Base-by-base conservation (phyloP, 92 coral and sea anemone genomes). In the Umimayanthus kanabou region DNA sequence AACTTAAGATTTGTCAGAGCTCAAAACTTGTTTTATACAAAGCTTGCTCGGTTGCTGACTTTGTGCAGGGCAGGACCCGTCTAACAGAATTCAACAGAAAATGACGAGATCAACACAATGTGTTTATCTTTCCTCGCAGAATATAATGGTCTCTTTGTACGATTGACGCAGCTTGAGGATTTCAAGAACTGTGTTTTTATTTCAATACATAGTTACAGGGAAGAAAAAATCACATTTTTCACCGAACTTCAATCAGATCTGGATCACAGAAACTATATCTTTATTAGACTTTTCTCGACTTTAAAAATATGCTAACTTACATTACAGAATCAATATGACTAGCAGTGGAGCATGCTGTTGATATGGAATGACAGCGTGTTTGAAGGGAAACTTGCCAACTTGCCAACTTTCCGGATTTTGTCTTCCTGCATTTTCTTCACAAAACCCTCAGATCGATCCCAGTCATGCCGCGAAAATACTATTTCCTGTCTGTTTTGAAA, bases 401-500 rank as follows among this genome's bases (percentile, higher is more conserved):
- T 75, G 9, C 79, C 47, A 37, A 40, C 79, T 75, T 75, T 39
- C 47, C 53, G 50, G 79, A 39, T 37, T 75, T 75, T 39, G 26
- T 23, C 8, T 25, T 37, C 77, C 14, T 30, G 22, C 77, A 29
- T 30, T 3, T 33, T 14, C 42, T 53, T 53, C 20, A 53, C 58
- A 53, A 13, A 53, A 53, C 58, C 16, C 11, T 11, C 58, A 53
- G 18, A 53, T 53, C 58, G 58, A 53, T 11, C 58, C 18, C 2
- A 9, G 53, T 47, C 53, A 69, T 33, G 47, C 39, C 18, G 77
- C 77, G 11, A 73, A 73, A 57, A 50, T 26, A 6, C 40, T 5
- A 50, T 80, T 23, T 80, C 70, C 13, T 80, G 37, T 80, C 40
- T 50, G 71, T 29, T 80, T 80, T 39, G 49, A 30, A 80, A 80